Percentiles rank a stretch among this genome's conserved stretches.
Conservation (phyloP, 2,797 vertebrate genomes). For the Parotocinclus haroldoi region DNA sequence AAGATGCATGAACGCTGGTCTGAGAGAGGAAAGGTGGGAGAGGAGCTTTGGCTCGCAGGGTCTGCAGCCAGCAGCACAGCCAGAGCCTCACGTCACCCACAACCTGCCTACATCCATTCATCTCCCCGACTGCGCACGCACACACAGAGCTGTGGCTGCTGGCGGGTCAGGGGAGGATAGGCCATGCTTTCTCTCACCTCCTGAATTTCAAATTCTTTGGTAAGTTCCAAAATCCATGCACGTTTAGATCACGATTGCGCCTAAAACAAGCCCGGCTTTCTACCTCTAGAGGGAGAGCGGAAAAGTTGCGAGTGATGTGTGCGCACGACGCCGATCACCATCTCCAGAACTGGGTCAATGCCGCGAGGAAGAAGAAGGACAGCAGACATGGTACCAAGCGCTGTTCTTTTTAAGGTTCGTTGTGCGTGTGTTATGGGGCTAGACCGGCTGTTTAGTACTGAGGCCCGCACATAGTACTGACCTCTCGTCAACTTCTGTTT, state of each 20-base stretch:
- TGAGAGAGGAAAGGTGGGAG: slow-evolving; percentile 38
- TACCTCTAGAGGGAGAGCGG: not conserved
- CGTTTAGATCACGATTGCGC: not conserved
- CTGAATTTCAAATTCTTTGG: slow-evolving; percentile 15
- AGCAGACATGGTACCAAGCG: no score
- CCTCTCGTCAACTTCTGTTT: no score
- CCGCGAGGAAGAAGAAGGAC: no score
- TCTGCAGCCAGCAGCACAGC: slow-evolving; percentile 29
- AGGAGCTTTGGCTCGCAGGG: slow-evolving; percentile 31
- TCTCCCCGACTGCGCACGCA: slow-evolving; percentile 28
- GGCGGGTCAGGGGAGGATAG: slow-evolving; percentile 9
- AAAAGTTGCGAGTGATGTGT: not conserved
- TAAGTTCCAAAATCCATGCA: slow-evolving; percentile 5
- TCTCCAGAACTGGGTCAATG: no score
- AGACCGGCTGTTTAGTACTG: no score
- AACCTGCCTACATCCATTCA: slow-evolving; percentile 51
- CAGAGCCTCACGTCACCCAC: slow-evolving; percentile 45
- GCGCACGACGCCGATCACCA: not conserved
- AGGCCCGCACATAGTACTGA: no score
- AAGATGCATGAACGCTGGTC: slow-evolving; percentile 59
- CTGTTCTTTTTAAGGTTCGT: no score
- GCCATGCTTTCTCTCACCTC: not conserved
- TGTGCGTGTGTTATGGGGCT: no score
- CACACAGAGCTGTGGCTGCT: not conserved
- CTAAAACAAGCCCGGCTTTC: not conserved